These are phyloP conservation scores for Choloepus hoffmanni DNA, from an alignment of 2,113 vertebrate species.

Conservation along the genomic window DNA sequence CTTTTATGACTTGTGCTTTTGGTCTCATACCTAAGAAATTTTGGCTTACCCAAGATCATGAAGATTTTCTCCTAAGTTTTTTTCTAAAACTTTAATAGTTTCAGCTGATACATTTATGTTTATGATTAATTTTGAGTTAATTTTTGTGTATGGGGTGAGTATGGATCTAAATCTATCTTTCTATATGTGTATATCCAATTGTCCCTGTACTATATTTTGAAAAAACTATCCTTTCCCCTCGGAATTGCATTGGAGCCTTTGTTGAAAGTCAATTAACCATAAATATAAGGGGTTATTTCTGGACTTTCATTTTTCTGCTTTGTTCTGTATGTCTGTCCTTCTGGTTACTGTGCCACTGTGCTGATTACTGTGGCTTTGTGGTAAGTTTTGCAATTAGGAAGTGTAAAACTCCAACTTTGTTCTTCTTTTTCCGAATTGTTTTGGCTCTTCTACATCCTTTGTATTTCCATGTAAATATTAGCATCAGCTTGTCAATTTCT, in stretches of 20 bases:
- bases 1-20: background rate
- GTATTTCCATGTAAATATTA: background rate
- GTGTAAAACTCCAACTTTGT: background rate
- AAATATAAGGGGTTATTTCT: background rate
- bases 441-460: background rate
- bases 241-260: background rate
- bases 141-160: background rate
- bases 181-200: background rate
- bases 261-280: background rate
- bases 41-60: background rate
- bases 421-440: background rate
- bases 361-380: background rate
- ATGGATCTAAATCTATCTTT: background rate
- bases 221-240: background rate
- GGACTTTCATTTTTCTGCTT: background rate
- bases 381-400: background rate
- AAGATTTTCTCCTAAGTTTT: conserved; percentile 4
- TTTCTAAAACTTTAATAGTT: background rate
- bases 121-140: conserved; percentile 52
- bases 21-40: background rate
- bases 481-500: background rate
- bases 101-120: background rate
- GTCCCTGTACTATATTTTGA: background rate
- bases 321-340: background rate
- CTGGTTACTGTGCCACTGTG: background rate